Conservation (phyloP, 2,888 invertebrate species). For the Xylophagus ater region DNA sequence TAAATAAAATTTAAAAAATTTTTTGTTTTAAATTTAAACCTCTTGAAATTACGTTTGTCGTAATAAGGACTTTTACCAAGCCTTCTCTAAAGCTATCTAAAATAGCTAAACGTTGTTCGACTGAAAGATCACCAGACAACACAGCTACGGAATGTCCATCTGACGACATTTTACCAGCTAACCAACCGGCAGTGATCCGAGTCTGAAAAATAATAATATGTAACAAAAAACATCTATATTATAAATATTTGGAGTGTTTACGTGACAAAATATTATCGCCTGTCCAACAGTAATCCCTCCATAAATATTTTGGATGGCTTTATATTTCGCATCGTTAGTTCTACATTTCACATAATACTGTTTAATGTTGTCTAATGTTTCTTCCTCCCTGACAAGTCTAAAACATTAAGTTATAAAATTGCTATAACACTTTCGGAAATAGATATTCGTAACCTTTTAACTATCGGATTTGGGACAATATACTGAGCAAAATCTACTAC, state of each 20-base stretch:
- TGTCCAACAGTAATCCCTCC: conserved; percentile 93
- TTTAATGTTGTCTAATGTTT: conserved; percentile 90
- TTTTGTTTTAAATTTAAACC: conserved; percentile 28
- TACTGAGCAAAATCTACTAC: conserved; percentile 96
- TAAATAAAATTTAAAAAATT: too few relatives aligned
- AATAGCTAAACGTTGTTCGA: conserved; percentile 85
- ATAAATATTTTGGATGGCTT: conserved; percentile 91
- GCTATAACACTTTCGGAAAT: not conserved
- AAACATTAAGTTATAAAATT: conserved; percentile 7
- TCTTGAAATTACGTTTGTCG: conserved; percentile 76
- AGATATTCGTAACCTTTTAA: conserved; percentile 42
- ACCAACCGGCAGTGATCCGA: conserved; percentile 75
- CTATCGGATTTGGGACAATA: conserved; percentile 83
- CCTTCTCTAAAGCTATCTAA: conserved; percentile 86
- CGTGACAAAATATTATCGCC: conserved; percentile 95
- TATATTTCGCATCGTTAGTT: conserved; percentile 78
- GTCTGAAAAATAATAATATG: conserved; percentile 48
- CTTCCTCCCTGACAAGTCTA: conserved; percentile 79
- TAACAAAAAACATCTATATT: conserved; percentile 6
- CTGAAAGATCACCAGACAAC: conserved; percentile 83
- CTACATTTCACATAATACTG: conserved; percentile 91
- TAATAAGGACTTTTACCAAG: conserved; percentile 88
- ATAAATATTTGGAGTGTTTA: conserved; percentile 27
- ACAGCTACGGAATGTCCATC: conserved; percentile 94
- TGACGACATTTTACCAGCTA: conserved; percentile 76